These are phyloP conservation scores for Ctenosaura bakeri DNA, from an alignment of 2,797 vertebrate genomes.

Conservation along the genomic window DNA sequence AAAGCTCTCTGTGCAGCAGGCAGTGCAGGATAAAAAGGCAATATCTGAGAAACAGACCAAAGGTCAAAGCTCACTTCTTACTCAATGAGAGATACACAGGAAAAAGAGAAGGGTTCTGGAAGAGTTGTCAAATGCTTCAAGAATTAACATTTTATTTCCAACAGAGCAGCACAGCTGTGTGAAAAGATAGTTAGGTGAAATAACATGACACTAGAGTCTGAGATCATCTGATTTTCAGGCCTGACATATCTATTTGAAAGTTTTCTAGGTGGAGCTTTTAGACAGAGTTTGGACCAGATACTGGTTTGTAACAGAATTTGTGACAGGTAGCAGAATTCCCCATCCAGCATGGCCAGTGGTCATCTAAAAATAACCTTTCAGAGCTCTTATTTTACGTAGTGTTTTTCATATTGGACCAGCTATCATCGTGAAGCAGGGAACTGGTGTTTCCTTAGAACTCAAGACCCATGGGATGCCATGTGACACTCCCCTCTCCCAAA, in stretches of 20 bases:
- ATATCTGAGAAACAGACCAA: neutral
- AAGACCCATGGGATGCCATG: neutral
- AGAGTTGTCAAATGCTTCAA: neutral
- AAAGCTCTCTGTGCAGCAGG: neutral
- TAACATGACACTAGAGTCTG: neutral
- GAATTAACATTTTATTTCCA: neutral
- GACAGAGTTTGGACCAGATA: neutral
- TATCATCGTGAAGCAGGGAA: neutral
- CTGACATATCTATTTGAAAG: neutral
- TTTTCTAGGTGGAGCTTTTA: neutral
- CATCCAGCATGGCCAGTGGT: too few relatives aligned
- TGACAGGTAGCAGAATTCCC: too few relatives aligned
- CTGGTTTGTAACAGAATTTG: too few relatives aligned
- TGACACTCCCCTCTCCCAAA: neutral
- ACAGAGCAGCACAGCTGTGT: neutral
- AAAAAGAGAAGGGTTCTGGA: neutral
- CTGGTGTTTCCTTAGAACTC: neutral
- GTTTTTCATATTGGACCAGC: neutral
- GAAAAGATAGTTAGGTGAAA: neutral
- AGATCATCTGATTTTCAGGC: neutral
- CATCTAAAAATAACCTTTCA: too few relatives aligned
- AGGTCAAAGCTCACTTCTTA: neutral
- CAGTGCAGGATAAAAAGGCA: neutral
- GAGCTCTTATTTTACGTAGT: neutral
- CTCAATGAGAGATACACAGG: neutral